Evolutionary conservation across 2,797 vertebrate species (phyloP).

Genomic region (Psittacula echo): DNA sequence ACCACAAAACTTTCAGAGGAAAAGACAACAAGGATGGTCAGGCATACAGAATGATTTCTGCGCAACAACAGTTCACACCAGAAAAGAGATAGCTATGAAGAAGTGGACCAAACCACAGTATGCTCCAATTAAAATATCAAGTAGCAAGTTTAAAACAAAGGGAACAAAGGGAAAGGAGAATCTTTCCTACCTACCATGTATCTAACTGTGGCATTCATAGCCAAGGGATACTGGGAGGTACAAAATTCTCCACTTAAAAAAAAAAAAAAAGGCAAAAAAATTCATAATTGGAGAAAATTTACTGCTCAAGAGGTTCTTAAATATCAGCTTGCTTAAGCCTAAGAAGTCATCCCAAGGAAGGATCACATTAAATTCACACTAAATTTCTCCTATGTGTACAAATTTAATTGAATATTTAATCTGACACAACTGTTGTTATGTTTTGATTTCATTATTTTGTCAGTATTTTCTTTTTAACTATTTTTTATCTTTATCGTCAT

Average conservation of each 20-base stretch:
- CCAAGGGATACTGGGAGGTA: not conserved
- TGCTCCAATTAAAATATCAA: not conserved
- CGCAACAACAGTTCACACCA: not conserved
- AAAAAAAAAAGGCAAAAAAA: not conserved
- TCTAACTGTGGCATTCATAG: not conserved
- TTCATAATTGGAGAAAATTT: not conserved
- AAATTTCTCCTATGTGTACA: not conserved
- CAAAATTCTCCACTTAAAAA: not conserved
- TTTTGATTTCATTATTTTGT: not conserved
- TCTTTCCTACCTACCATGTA: not conserved
- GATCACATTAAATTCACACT: not conserved
- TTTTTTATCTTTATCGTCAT: not conserved
- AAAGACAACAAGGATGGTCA: not conserved
- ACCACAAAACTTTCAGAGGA: not conserved
- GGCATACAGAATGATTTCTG: not conserved
- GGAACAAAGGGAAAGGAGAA: not conserved
- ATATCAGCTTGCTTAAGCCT: not conserved
- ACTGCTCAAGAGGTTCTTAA: not conserved
- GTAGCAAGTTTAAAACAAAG: not conserved
- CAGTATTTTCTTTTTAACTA: not conserved
- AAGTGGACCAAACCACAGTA: not conserved
- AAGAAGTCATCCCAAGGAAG: not conserved
- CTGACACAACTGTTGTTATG: not conserved
- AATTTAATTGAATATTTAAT: not conserved
- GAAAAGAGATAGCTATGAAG: not conserved